Percentiles rank a stretch among this genome's conserved stretches.
These are phyloP conservation scores for Sphyrna mokarran DNA, from an alignment of 2,113 vertebrate genomes.

Conservation along the genomic window DNA sequence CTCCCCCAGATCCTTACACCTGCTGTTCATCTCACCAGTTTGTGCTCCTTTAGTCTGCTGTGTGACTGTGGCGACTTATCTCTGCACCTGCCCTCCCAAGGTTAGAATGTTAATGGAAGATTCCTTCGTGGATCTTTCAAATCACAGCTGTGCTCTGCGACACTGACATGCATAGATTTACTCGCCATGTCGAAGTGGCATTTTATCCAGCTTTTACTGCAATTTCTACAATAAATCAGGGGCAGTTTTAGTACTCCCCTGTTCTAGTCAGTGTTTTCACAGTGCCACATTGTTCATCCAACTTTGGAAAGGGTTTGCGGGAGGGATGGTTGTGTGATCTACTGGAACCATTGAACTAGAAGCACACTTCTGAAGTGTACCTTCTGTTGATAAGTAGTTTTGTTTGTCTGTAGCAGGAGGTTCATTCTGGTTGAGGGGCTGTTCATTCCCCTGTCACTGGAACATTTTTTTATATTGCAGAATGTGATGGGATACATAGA, in stretches of 20 bases:
- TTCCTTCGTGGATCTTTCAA: background rate
- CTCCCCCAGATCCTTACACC: background rate
- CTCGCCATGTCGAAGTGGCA: background rate
- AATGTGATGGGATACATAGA: too few relatives aligned
- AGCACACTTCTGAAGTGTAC: background rate
- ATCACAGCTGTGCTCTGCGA: background rate
- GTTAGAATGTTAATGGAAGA: background rate
- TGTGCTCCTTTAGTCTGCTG: background rate
- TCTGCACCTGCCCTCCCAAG: conserved; percentile 26
- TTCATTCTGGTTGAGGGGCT: background rate
- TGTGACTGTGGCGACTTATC: background rate
- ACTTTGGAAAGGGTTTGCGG: background rate
- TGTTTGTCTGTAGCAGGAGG: too few relatives aligned
- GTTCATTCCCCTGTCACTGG: background rate
- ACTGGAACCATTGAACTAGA: background rate
- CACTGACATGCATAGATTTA: background rate
- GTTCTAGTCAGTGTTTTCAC: background rate
- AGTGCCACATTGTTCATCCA: background rate
- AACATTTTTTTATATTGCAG: too few relatives aligned
- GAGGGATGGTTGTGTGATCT: background rate
- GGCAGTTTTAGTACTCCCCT: background rate
- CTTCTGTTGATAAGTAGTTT: background rate
- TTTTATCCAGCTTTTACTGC: background rate
- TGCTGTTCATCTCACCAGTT: background rate
- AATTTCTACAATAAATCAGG: background rate